Conservation (phyloP, 2,888 invertebrate species). For the Eumerus sabulonum region DNA sequence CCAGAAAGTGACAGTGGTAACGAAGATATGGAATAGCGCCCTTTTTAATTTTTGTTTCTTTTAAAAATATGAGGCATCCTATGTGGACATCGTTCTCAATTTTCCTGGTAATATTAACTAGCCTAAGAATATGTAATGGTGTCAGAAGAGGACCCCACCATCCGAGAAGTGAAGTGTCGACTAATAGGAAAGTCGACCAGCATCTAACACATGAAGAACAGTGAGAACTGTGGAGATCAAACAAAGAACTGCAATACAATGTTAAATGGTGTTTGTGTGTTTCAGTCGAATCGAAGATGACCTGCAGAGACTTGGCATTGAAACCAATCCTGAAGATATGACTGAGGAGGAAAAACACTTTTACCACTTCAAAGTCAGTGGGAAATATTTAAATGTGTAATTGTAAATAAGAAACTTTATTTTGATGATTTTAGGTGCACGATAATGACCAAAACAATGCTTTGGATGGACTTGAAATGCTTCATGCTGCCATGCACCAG, state of each 20-base stretch:
- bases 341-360: constrained; percentile 86
- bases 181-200: constrained; percentile 83
- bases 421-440: constrained; percentile 80
- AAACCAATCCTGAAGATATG: constrained; percentile 84
- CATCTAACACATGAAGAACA: constrained; percentile 87
- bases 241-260: neutral
- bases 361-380: constrained; percentile 77
- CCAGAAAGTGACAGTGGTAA: neutral
- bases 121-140: constrained; percentile 50
- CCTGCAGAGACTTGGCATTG: constrained; percentile 83
- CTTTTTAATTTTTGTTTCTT: neutral
- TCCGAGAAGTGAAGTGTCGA: constrained; percentile 80
- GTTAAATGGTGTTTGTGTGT: constrained; percentile 5
- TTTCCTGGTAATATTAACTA: constrained; percentile 37
- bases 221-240: no score
- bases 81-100: constrained; percentile 35
- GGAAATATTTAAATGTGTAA: no score
- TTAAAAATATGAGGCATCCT: constrained; percentile 31
- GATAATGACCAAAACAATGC: constrained; percentile 94
- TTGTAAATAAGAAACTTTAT: neutral
- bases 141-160: constrained; percentile 84
- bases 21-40: constrained; percentile 31
- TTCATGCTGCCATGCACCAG: constrained; percentile 82
- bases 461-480: constrained; percentile 93
- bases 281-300: constrained; percentile 90